These are phyloP conservation scores for Cepaea nemoralis DNA, from an alignment of 1,140 invertebrate species.

Conservation along the genomic window DNA sequence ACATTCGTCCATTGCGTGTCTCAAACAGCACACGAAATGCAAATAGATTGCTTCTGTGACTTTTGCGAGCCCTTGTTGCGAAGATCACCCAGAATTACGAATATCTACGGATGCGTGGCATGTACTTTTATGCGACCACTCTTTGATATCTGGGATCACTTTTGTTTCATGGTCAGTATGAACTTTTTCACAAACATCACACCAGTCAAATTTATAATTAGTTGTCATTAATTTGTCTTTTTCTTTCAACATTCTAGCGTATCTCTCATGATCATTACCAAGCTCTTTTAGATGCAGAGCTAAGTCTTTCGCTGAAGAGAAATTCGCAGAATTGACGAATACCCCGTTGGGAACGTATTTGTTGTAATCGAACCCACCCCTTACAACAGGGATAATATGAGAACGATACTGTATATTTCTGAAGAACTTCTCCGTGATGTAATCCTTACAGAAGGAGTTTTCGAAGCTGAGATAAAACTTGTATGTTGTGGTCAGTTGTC, in stretches of 20 bases:
- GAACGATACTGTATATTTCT: background rate
- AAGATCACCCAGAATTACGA: no score
- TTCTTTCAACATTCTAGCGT: no score
- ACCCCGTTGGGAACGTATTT: background rate
- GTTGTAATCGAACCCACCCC: slow-evolving; percentile 10
- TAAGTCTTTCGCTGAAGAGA: no score
- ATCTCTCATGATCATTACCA: background rate
- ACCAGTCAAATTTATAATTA: background rate
- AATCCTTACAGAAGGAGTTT: slow-evolving; percentile 11
- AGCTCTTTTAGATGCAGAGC: slow-evolving; percentile 5
- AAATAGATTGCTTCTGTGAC: no score
- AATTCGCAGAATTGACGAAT: background rate
- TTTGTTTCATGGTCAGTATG: background rate
- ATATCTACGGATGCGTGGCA: background rate
- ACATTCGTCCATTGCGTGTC: no score
- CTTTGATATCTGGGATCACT: no score
- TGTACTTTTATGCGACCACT: background rate
- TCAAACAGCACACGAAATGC: no score
- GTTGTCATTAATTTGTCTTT: background rate
- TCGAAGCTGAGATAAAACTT: background rate
- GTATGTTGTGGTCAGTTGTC: background rate
- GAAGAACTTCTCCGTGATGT: no score
- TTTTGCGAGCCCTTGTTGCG: no score
- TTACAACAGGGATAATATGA: no score
- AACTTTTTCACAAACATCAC: background rate